Evolutionary conservation across 1,140 invertebrate genomes (phyloP).

Genomic region (Eulimnadia texana): DNA sequence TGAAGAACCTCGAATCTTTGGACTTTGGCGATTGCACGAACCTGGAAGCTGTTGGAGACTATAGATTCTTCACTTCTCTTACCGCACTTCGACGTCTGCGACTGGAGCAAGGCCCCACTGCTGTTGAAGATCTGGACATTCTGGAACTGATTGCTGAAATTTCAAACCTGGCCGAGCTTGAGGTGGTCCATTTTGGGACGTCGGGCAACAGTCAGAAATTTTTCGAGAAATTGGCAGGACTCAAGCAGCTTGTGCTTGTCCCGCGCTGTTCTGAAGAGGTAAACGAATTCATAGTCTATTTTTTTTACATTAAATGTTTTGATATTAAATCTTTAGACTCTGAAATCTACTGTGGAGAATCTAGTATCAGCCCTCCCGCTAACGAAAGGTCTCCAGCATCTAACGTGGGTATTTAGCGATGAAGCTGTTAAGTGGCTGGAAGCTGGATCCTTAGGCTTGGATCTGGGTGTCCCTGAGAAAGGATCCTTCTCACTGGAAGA

Average conservation of each 20-base stretch:
- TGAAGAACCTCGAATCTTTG: slow-evolving; percentile 48
- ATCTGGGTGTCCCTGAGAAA: neutral
- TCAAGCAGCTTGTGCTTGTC: slow-evolving; percentile 58
- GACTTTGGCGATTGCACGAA: slow-evolving; percentile 62
- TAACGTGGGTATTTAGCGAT: slow-evolving; percentile 63
- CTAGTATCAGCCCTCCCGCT: slow-evolving; percentile 45
- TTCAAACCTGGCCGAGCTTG: slow-evolving; percentile 42
- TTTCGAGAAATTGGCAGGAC: slow-evolving; percentile 32
- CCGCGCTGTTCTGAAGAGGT: slow-evolving; percentile 56
- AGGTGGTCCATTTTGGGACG: slow-evolving; percentile 66
- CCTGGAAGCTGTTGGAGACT: slow-evolving; percentile 39
- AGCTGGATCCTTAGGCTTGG: neutral
- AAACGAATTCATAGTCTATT: no score
- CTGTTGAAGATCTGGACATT: slow-evolving; percentile 39
- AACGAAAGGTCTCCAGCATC: slow-evolving; percentile 47
- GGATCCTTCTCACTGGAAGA: slow-evolving; percentile 45
- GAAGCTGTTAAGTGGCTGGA: slow-evolving; percentile 42
- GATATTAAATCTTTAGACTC: slow-evolving; percentile 34
- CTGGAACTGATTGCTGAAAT: slow-evolving; percentile 42
- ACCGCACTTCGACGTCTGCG: slow-evolving; percentile 46
- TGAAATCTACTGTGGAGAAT: slow-evolving; percentile 58
- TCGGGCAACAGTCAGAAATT: slow-evolving; percentile 49
- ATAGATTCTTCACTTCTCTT: slow-evolving; percentile 35
- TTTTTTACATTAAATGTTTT: neutral
- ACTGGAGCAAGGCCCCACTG: slow-evolving; percentile 49